Evolutionary conservation across 2,113 vertebrate species (phyloP).

Genomic region (Zosterops hypoxanthus): DNA sequence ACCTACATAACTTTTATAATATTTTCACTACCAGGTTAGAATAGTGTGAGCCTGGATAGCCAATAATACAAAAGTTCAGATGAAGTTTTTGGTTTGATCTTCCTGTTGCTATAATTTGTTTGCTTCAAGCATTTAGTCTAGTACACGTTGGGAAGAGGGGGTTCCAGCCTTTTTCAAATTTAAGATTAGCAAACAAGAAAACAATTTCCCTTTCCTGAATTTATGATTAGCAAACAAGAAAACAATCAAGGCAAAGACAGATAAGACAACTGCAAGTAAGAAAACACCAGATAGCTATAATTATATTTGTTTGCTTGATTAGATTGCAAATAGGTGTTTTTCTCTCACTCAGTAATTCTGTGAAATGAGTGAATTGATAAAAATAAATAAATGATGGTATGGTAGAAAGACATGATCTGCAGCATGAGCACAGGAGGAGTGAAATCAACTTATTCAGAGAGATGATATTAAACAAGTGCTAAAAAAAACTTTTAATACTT

Average conservation of each 20-base stretch:
- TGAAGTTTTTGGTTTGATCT: neutral
- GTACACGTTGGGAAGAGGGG: neutral
- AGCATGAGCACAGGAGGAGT: neutral
- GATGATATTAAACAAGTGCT: neutral
- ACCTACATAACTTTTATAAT: neutral
- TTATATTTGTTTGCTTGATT: slow-evolving; percentile 49
- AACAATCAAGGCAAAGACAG: slow-evolving; percentile 14
- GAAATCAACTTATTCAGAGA: neutral
- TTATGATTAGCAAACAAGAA: slow-evolving; percentile 31
- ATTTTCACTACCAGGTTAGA: neutral
- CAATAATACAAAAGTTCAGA: neutral
- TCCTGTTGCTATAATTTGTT: neutral
- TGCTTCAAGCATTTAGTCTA: neutral
- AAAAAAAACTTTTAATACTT: neutral
- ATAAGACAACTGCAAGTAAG: slow-evolving; percentile 21
- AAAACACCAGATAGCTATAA: slow-evolving; percentile 29
- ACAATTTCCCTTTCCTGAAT: slow-evolving; percentile 5
- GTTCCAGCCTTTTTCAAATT: neutral
- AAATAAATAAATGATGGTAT: neutral
- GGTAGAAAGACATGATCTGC: neutral
- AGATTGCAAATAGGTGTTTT: slow-evolving; percentile 21
- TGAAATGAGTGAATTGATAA: neutral
- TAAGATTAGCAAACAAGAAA: slow-evolving; percentile 22
- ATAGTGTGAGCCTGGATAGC: neutral
- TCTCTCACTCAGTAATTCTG: neutral